Conservation (phyloP, 2,113 vertebrate genomes). For the Meleagris gallopavo region DNA sequence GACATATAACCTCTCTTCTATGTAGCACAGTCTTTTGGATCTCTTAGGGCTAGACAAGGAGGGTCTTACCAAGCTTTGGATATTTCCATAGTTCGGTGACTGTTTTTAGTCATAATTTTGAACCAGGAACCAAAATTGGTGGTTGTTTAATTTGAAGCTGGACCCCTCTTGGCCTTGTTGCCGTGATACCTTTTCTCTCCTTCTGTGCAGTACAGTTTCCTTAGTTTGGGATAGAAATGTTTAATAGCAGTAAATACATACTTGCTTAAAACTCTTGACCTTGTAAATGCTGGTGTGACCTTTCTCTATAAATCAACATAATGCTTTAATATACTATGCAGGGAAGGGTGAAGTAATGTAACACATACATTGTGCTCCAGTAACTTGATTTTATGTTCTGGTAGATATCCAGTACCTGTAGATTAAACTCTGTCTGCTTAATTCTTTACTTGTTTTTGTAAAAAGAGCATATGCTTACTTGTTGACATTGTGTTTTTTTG, state of each 20-base stretch:
- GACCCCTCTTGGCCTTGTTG: background rate
- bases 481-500: background rate
- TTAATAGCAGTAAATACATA: background rate
- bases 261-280: background rate
- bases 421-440: background rate
- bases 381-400: background rate
- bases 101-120: background rate
- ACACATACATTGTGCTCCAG: background rate
- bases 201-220: background rate
- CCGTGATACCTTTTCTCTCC: background rate
- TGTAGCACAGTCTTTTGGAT: background rate
- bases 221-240: background rate
- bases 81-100: background rate
- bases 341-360: background rate
- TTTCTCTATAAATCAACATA: background rate
- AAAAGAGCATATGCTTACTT: background rate
- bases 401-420: background rate
- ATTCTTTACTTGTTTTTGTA: background rate
- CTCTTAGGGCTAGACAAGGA: background rate
- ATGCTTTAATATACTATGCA: background rate
- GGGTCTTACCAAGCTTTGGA: background rate
- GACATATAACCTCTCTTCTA: background rate
- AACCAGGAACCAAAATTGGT: background rate
- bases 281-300: background rate
- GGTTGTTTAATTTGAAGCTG: background rate